Percentiles rank a stretch among this genome's conserved stretches.
phyloP scores from a whole-genome alignment of 2,113 vertebrate genomes.

The Ictalurus punctatus region DNA sequence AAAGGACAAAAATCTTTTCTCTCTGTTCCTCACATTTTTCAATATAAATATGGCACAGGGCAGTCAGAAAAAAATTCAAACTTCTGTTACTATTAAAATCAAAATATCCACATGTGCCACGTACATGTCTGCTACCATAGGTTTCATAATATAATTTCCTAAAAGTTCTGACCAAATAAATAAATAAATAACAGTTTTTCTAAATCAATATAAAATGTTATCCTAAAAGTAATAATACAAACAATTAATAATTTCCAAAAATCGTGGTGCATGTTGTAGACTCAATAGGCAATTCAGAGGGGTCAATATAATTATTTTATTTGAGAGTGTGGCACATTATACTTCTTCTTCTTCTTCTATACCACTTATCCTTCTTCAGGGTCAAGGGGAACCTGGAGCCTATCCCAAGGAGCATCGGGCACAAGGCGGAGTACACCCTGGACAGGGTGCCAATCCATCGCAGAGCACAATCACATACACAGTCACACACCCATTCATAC shows the following conservation, averaged over 20 bases:
- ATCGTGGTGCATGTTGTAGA: neutral
- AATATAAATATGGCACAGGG: neutral
- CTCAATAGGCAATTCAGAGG: neutral
- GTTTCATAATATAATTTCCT: neutral
- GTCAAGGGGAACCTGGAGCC: no score
- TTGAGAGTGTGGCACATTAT: neutral
- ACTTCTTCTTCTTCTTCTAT: no score
- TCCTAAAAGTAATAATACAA: neutral
- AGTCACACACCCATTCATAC: no score
- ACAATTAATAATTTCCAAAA: neutral
- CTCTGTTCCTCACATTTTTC: neutral
- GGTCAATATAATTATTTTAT: neutral
- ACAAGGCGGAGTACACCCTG: no score
- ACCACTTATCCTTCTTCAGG: no score
- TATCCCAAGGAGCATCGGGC: no score
- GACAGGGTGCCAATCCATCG: no score
- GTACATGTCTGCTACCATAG: neutral
- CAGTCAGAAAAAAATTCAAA: no score
- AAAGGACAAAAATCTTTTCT: neutral
- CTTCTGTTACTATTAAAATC: neutral
- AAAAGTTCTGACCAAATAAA: neutral
- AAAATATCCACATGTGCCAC: neutral
- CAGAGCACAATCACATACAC: no score
- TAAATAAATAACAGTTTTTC: neutral
- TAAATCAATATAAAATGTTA: neutral